These are phyloP conservation scores for Aproaerema taeniolella DNA, from an alignment of 2,888 invertebrate genomes.

Conservation along the genomic window DNA sequence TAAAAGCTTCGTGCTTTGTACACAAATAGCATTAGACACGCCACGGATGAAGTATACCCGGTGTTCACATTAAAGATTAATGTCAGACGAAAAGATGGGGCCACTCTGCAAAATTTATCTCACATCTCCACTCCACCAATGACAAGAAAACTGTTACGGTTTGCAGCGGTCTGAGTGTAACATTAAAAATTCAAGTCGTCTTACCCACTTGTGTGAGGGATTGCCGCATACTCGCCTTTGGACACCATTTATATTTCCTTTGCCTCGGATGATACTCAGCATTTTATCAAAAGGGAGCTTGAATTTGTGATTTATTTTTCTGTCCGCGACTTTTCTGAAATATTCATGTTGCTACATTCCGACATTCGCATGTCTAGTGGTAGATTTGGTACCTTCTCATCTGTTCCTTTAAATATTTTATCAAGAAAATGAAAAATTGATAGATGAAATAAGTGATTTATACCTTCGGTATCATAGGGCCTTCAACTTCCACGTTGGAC, in stretches of 20 bases:
- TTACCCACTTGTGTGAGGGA: constrained; percentile 78
- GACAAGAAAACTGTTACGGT: constrained; percentile 79
- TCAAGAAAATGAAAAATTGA: no score
- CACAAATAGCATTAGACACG: constrained; percentile 65
- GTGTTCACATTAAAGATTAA: constrained; percentile 72
- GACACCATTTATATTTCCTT: constrained; percentile 76
- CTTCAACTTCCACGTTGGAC: no score
- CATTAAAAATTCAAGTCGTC: constrained; percentile 75
- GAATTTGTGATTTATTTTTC: constrained; percentile 28
- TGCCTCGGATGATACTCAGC: constrained; percentile 54
- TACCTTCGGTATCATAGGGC: no score
- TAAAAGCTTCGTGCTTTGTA: constrained; percentile 51
- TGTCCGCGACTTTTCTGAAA: not conserved
- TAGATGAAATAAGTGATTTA: no score
- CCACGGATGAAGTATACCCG: constrained; percentile 68
- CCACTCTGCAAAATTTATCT: constrained; percentile 78
- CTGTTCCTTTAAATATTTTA: no score
- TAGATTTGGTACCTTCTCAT: no score
- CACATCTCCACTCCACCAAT: constrained; percentile 75
- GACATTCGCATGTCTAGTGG: no score
- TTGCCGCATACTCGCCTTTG: constrained; percentile 73
- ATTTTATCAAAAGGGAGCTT: constrained; percentile 45
- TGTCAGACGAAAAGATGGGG: constrained; percentile 76
- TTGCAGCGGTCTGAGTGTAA: constrained; percentile 77
- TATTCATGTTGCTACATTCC: not conserved